A percentile compares a stretch with the other conserved stretches of the same genome.
These are phyloP conservation scores for Rhadina sibilatrix DNA, from an alignment of 2,113 vertebrate genomes.

Conservation along the genomic window DNA sequence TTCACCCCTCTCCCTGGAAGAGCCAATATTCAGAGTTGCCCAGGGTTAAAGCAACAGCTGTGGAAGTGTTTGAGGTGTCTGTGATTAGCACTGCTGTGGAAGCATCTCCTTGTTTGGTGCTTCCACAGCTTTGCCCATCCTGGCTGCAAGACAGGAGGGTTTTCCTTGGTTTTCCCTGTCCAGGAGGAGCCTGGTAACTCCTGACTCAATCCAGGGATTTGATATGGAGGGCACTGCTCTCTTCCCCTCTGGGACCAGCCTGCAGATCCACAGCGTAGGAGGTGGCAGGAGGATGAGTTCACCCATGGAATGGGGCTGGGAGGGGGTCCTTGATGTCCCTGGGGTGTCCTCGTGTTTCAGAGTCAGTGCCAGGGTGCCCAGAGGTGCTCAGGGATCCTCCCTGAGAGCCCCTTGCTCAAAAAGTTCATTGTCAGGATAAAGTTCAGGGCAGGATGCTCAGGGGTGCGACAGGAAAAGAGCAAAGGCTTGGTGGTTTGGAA, in stretches of 20 bases:
- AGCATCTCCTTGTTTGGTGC: neutral
- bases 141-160: neutral
- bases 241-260: neutral
- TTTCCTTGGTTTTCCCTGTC: neutral
- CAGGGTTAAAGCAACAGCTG: neutral
- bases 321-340: too few relatives aligned
- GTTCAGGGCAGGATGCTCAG: neutral
- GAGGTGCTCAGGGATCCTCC: neutral
- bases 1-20: rapidly evolving
- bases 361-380: neutral
- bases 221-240: neutral
- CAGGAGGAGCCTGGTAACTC: neutral
- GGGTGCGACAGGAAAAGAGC: rapidly evolving
- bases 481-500: neutral
- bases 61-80: neutral
- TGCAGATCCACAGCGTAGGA: neutral
- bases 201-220: neutral
- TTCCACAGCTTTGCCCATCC: neutral
- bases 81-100: rapidly evolving
- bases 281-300: neutral
- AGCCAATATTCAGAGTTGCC: neutral
- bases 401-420: neutral
- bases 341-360: too few relatives aligned
- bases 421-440: neutral
- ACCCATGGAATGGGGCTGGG: neutral